Percentiles rank a stretch among this genome's conserved stretches.
Evolutionary conservation across 2,888 invertebrate species (phyloP).

Genomic region (Micoletzkya japonica): DNA sequence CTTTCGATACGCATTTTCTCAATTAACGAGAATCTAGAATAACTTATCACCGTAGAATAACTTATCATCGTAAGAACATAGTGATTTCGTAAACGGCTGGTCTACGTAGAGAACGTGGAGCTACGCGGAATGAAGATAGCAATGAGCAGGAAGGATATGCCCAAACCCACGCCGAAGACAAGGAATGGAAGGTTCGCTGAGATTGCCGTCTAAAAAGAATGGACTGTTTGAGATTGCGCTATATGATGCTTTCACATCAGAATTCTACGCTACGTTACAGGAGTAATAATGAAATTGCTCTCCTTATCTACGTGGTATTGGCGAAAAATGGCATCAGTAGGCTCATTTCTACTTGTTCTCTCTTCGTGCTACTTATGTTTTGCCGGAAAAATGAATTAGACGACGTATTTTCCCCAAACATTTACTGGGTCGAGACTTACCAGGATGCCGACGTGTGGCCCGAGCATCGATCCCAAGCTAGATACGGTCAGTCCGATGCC

Average conservation of each 20-base stretch:
- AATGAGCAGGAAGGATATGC: constrained; percentile 7
- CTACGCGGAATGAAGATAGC: constrained; percentile 22
- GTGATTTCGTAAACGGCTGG: too few species aligned
- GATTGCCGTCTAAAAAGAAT: constrained; percentile 6
- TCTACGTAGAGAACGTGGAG: constrained; percentile 6
- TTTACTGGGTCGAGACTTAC: not conserved
- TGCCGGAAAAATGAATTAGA: not conserved
- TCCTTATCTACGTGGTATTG: too few species aligned
- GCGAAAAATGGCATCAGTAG: too few species aligned
- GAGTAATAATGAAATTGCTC: too few species aligned
- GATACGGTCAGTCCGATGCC: constrained; percentile 19
- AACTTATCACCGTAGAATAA: too few species aligned
- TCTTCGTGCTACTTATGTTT: not conserved
- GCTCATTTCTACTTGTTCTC: not conserved
- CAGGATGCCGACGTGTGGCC: constrained; percentile 14
- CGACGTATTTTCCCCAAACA: not conserved
- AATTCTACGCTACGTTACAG: too few species aligned
- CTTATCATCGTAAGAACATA: too few species aligned
- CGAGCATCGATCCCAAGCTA: constrained; percentile 20
- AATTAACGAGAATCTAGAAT: too few species aligned
- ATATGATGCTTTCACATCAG: not conserved
- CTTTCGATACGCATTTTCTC: too few species aligned
- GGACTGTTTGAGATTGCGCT: not conserved
- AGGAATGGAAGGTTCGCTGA: constrained; percentile 8
- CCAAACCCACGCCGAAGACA: constrained; percentile 11